A percentile compares a stretch with the other conserved stretches of the same genome.
These are phyloP conservation scores for Ailuropoda melanoleuca DNA, from an alignment of 2,113 vertebrate genomes.

Conservation along the genomic window DNA sequence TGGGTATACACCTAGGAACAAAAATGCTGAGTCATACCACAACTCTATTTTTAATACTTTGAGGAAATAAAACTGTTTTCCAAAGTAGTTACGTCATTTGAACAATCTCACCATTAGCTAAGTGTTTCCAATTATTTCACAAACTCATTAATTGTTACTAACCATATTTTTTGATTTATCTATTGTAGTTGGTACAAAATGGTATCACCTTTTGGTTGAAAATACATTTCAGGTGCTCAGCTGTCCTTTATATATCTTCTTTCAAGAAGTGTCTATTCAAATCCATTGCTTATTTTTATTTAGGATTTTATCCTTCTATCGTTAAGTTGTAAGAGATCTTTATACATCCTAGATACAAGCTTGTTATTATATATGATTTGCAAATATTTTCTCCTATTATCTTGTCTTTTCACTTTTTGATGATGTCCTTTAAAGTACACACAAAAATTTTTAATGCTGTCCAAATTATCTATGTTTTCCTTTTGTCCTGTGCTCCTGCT, in stretches of 20 bases:
- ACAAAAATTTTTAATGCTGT: neutral
- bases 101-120: neutral
- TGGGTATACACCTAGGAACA: neutral
- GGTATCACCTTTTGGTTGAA: neutral
- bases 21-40: neutral
- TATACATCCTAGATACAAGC: neutral
- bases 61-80: neutral
- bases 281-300: neutral
- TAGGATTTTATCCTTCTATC: neutral
- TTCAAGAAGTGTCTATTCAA: neutral
- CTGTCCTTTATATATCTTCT: neutral
- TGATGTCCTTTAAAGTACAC: neutral
- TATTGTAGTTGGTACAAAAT: neutral
- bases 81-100: neutral
- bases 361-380: neutral
- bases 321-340: neutral
- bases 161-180: neutral
- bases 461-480: neutral
- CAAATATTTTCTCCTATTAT: neutral
- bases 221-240: neutral
- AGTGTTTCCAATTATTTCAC: neutral
- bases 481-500: neutral
- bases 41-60: neutral
- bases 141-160: neutral
- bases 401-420: neutral